Percentiles rank a stretch among this genome's conserved stretches.
Conservation (phyloP, 2,113 vertebrate species). For the Corythoichthys intestinalis region DNA sequence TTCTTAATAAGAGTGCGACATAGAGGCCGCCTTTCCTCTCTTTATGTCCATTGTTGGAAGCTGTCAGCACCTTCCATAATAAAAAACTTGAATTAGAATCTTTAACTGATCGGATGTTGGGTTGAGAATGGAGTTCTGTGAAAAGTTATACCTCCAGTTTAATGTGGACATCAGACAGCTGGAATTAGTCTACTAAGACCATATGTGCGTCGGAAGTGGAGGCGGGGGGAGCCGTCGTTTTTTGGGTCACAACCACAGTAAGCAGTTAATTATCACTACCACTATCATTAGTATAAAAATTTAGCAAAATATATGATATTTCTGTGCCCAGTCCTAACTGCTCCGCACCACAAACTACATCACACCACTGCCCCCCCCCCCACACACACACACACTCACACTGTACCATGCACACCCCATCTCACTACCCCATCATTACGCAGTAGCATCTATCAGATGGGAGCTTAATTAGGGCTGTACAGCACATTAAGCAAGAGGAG, state of each 20-base stretch:
- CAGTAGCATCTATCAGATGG: slow-evolving; percentile 73
- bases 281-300: slow-evolving; percentile 65
- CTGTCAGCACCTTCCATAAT: slow-evolving; percentile 54
- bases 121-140: background rate
- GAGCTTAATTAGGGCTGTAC: slow-evolving; percentile 76
- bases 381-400: slow-evolving; percentile 7
- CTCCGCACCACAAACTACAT: background rate
- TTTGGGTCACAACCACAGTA: slow-evolving; percentile 14
- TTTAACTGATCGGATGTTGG: slow-evolving; percentile 14
- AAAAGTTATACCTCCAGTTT: slow-evolving; percentile 4
- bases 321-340: slow-evolving; percentile 45
- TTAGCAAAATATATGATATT: slow-evolving; percentile 53
- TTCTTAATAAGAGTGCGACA: slow-evolving; percentile 24
- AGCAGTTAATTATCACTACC: slow-evolving; percentile 67
- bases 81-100: slow-evolving; percentile 51
- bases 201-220: slow-evolving; percentile 14
- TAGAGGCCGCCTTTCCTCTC: slow-evolving; percentile 64
- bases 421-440: slow-evolving; percentile 70
- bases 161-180: slow-evolving; percentile 19
- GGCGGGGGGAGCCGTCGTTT: background rate
- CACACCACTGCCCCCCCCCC: background rate
- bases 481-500: slow-evolving; percentile 75
- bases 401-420: slow-evolving; percentile 32
- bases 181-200: slow-evolving; percentile 18
- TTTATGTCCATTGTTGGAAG: slow-evolving; percentile 63